A percentile compares a stretch with the other conserved stretches of the same genome.
Evolutionary conservation across 2,113 vertebrate species (phyloP).

Genomic region (Ifrita kowaldi): DNA sequence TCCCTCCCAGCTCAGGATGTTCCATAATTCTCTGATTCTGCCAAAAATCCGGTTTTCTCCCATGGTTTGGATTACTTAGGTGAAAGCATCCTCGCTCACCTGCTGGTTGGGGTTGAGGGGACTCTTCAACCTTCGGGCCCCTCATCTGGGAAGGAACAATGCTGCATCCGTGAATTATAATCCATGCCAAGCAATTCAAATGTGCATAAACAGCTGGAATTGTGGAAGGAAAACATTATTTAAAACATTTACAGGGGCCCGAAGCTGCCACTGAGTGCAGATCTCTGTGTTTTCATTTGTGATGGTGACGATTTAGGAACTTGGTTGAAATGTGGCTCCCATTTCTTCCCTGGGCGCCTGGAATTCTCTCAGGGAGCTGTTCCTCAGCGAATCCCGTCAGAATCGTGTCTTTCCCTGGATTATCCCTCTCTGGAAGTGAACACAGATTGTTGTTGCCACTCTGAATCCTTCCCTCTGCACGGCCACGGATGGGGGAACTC

Average conservation of each 20-base stretch:
- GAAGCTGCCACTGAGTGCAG: background rate
- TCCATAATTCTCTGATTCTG: background rate
- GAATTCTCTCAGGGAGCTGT: background rate
- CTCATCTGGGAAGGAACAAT: accelerated
- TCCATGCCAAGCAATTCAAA: background rate
- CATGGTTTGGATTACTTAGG: background rate
- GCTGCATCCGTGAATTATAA: background rate
- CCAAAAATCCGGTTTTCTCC: background rate
- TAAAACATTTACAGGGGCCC: background rate
- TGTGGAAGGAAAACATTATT: background rate
- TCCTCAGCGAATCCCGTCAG: background rate
- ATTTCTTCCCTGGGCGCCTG: background rate
- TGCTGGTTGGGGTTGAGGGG: background rate
- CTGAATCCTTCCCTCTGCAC: background rate
- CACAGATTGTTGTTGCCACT: background rate
- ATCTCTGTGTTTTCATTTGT: background rate
- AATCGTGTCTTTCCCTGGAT: background rate
- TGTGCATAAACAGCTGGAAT: background rate
- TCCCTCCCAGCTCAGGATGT: background rate
- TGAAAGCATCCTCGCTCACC: background rate
- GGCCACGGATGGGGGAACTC: background rate
- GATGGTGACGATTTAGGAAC: background rate
- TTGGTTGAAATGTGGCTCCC: background rate
- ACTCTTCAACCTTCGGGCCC: background rate
- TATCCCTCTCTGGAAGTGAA: background rate